Percentiles rank a stretch among this genome's conserved stretches.
phyloP scores from a whole-genome alignment of 2,113 vertebrate genomes.

The Tachysurus fulvidraco region DNA sequence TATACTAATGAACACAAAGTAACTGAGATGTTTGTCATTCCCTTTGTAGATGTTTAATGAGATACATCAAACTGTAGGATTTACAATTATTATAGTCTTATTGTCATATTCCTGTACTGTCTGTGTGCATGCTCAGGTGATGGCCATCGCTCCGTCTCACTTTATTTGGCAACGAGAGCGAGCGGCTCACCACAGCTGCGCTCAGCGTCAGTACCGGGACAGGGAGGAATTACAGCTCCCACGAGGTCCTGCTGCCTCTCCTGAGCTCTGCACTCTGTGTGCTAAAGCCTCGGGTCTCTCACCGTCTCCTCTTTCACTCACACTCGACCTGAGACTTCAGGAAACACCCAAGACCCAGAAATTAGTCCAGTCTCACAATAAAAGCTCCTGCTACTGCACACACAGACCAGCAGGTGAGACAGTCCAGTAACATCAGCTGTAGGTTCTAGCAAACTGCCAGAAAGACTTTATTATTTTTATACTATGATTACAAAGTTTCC shows the following conservation, averaged over 20 bases:
- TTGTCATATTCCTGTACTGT: background rate
- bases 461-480: too few relatives aligned
- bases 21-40: background rate
- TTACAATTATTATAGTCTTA: background rate
- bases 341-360: slow-evolving; percentile 48
- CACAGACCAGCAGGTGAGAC: slow-evolving; percentile 57
- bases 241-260: slow-evolving; percentile 79
- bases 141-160: slow-evolving; percentile 90
- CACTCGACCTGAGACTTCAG: slow-evolving; percentile 45
- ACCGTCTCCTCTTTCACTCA: slow-evolving; percentile 16
- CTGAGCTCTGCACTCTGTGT: slow-evolving; percentile 79
- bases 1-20: background rate
- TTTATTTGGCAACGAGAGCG: slow-evolving; percentile 88
- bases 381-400: slow-evolving; percentile 28
- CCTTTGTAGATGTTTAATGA: background rate
- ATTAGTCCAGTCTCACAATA: background rate
- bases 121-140: slow-evolving; percentile 75
- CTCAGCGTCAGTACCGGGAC: slow-evolving; percentile 75
- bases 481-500: too few relatives aligned
- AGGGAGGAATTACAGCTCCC: slow-evolving; percentile 63
- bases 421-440: background rate
- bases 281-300: slow-evolving; percentile 53
- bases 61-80: background rate
- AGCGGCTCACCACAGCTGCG: slow-evolving; percentile 83
- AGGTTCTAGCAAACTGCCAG: too few relatives aligned